Base-by-base conservation (phyloP, 2,113 vertebrate species). In the Corythornis cristatus region DNA sequence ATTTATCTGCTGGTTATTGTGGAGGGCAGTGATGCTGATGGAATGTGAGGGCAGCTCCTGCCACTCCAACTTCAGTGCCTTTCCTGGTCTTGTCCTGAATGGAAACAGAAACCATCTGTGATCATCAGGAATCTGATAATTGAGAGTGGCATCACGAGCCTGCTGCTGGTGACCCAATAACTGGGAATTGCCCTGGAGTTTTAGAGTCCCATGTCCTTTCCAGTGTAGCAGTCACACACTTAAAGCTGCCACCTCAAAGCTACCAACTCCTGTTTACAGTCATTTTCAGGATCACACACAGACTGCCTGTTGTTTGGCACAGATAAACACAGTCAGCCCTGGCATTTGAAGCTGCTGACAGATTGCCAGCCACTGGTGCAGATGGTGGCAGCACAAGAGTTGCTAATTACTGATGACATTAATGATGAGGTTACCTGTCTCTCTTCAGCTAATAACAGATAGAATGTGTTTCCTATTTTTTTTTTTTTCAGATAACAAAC, bases 341-440 rank as follows among this genome's bases (percentile, higher is more conserved):
- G 67, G 83, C 81, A 94, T 68, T 54, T 73, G 78, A 95, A 82
- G 74, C 87, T 71, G 80, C 73, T 96, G 95, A 95, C 45, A 89
- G 87, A 90, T 40, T 87, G 90, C 73, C 83, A 84, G 71, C 45
- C 66, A 40, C 68, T 19, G 18, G 29, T 61, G 43, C 64, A 83
- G 86, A 92, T 88, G 87, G 84, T 74, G 58, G 89, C 92, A 79
- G 81, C 79, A 78, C 23, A 43, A 87, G 84, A 96, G 81, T 6
- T 6, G 19, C 90, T 96, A 96, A 96, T 96, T 72, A 37, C 67
- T 15, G 46, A 65, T 88, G 97, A 96, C 95, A 96, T 96, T 88
- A 96, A 96, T 85, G 85, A 93, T 88, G 96, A 97, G 85, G 28
- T 95, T 94, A 96, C 80, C 62, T 82, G 64, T 73, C 83, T 93